Percentiles rank a stretch among this genome's conserved stretches.
phyloP scores from a whole-genome alignment of 30 jellyfish, hydroid and myxozoan species.

The Pelagia noctiluca region DNA sequence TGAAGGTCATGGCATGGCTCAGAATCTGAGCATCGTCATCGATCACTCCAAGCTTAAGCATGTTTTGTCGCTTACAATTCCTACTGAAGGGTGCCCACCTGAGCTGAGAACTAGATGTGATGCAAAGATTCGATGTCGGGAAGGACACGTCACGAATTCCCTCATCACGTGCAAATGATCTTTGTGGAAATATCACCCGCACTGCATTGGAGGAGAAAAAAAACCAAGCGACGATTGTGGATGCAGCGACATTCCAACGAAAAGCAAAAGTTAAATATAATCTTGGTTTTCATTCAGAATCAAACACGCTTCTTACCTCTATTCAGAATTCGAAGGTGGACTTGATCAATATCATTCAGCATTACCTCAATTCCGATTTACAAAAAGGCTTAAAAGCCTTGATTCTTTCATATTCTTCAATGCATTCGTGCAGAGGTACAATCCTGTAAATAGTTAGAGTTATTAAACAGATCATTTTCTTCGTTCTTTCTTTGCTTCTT shows the following conservation, averaged over 20 bases:
- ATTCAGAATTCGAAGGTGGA: constrained; percentile 5
- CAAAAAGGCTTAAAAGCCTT: background rate
- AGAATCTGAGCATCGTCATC: background rate
- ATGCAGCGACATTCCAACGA: constrained; percentile 6
- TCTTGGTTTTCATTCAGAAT: background rate
- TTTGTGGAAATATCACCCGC: constrained; percentile 12
- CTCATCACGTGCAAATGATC: background rate
- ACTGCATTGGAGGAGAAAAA: constrained; percentile 2
- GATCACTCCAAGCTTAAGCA: background rate
- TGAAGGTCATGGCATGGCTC: background rate
- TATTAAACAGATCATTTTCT: background rate
- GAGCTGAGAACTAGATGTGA: background rate
- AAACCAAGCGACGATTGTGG: constrained; percentile 7
- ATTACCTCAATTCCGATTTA: background rate
- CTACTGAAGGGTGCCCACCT: background rate
- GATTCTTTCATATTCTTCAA: background rate
- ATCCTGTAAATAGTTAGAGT: background rate
- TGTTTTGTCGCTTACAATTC: background rate
- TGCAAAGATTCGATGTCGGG: background rate
- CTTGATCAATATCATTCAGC: constrained; percentile 3
- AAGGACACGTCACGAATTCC: background rate
- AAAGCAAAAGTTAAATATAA: background rate
- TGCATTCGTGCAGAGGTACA: constrained; percentile 4
- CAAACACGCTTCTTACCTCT: constrained; percentile 1
- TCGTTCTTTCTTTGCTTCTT: constrained; percentile 3